Base-by-base conservation (phyloP, 2,797 vertebrate genomes). In the Crenichthys baileyi region DNA sequence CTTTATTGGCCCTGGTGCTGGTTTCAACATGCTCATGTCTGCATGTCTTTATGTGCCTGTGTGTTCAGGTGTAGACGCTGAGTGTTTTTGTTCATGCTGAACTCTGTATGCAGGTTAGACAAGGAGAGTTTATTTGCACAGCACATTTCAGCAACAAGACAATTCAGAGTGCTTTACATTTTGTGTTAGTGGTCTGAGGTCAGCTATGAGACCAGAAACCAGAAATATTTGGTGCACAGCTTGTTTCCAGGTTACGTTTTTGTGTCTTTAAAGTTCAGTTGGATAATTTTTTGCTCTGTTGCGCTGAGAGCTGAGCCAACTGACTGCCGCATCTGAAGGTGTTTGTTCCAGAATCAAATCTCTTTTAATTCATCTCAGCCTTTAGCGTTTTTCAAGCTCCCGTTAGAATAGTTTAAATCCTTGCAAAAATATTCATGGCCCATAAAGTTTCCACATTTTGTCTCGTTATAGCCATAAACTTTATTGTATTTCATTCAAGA, bases 1-100 rank as follows among this genome's bases (percentile, higher is more conserved):
- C 67, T 83, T 89, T 84, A 84, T 55, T 50, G 53, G 75, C 51
- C 70, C 8, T 55, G 76, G 61, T 50, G 81, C 75, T 70, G 72
- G 41, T 70, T 56, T 55, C 61, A 71, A 36, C 13, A 29, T 29
- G 48, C 7, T 50, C 46, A 5, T 48, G 15, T 85, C 71, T 72
- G 79, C 24, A 15, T 68, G 36, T 50, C 46, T 24, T 68, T n/a
- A 68, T 68, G 67, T 70, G 24, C 39, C 41, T 26, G 12, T 72
- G 44, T 75, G n/a, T 55, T 65, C 73, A 74, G 78, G 63, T 80
- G 76, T 9, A 71, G 13, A 46, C 31, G 3, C 53, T 11, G 53
- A 46, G 44, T 70, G 46, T 26, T 68, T 68, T 15, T 13, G 41
- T n/a, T 68, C 39, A 24, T n/a, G 39, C 65, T 68, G 65, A n/a